Percentiles rank a stretch among this genome's conserved stretches.
These are phyloP conservation scores for Euzetes globulus DNA, from an alignment of 2,888 invertebrate species.

Conservation along the genomic window DNA sequence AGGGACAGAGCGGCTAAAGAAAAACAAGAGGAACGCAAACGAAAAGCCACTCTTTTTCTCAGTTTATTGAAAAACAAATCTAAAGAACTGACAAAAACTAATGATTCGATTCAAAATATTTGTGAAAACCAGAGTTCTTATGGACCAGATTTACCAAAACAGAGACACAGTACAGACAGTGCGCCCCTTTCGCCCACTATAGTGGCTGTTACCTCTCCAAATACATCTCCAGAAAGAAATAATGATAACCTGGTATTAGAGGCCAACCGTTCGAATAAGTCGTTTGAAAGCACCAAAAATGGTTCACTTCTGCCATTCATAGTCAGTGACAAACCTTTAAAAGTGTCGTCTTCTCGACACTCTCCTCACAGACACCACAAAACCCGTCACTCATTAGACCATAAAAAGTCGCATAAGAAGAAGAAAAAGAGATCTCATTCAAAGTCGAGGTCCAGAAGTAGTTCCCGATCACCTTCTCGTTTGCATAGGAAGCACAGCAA, in stretches of 20 bases:
- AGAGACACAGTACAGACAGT: not conserved
- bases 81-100: conserved; percentile 25
- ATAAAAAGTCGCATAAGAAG: conserved; percentile 9
- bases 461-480: not conserved
- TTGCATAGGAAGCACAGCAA: conserved; percentile 2
- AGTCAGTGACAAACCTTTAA: conserved; percentile 15
- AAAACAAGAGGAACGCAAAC: conserved; percentile 59
- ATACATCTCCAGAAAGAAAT: not conserved
- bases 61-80: conserved; percentile 51
- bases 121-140: not conserved
- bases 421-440: not conserved
- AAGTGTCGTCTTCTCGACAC: not conserved
- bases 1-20: conserved; percentile 48
- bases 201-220: conserved; percentile 9
- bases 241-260: not conserved
- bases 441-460: not conserved
- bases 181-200: conserved; percentile 30
- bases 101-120: not conserved
- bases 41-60: conserved; percentile 72
- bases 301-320: conserved; percentile 22
- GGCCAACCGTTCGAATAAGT: not conserved
- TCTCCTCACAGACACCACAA: conserved; percentile 16
- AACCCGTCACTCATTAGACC: not conserved
- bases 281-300: not conserved
- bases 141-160: conserved; percentile 26